Conservation (phyloP, 2,113 vertebrate species). For the Motacilla alba region DNA sequence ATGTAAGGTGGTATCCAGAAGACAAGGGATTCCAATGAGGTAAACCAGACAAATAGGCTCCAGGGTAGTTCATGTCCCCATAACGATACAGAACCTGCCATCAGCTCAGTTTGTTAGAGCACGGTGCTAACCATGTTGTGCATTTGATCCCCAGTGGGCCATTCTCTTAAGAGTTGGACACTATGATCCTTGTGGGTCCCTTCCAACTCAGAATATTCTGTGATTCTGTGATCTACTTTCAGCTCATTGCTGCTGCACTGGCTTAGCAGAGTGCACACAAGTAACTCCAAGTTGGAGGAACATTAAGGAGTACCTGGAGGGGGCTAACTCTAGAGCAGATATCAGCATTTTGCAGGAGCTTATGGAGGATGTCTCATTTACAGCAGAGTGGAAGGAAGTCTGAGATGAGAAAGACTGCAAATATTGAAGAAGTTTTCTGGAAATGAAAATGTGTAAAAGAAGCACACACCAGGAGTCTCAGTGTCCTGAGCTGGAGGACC, state of each 20-base stretch:
- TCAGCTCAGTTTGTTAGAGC: fast-evolving
- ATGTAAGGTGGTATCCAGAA: background rate
- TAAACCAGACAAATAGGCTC: background rate
- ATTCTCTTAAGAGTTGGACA: too few relatives aligned
- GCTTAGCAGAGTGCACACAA: background rate
- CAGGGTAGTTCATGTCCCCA: background rate
- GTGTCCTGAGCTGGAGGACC: background rate
- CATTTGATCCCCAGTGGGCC: background rate
- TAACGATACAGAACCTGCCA: background rate
- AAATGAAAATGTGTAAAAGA: background rate
- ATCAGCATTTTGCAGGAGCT: background rate
- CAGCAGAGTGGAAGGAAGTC: background rate
- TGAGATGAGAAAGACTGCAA: background rate
- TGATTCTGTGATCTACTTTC: background rate
- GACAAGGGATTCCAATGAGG: background rate
- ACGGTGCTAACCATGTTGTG: background rate
- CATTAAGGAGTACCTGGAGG: background rate
- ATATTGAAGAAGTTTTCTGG: background rate
- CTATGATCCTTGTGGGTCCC: background rate
- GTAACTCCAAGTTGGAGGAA: background rate
- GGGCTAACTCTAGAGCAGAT: background rate
- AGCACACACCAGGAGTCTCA: background rate
- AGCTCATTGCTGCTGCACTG: background rate
- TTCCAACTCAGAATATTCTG: background rate
- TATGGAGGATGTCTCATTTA: background rate